Percentiles rank a stretch among this genome's conserved stretches.
These are phyloP conservation scores for Caenorhabditis panamensis DNA, from an alignment of 2,888 invertebrate genomes.

Conservation along the genomic window DNA sequence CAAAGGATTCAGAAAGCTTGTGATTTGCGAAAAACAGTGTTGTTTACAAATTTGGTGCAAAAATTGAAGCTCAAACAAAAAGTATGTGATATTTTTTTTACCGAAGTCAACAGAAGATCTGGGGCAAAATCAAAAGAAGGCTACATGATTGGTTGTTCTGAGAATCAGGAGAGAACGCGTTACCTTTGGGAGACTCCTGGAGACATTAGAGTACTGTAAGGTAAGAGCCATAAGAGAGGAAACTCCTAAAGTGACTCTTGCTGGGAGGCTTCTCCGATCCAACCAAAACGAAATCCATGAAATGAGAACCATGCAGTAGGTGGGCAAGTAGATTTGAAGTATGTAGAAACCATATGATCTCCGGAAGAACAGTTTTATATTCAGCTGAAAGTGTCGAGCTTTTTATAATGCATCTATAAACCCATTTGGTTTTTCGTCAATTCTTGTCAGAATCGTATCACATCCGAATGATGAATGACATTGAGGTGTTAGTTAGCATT, in stretches of 20 bases:
- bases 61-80: not conserved
- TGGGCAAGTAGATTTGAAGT: conserved; percentile 81
- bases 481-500: conserved; percentile 24
- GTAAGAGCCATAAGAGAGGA: conserved; percentile 81
- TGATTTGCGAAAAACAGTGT: not conserved
- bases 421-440: conserved; percentile 4
- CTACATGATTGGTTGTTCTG: not conserved
- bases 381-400: conserved; percentile 70
- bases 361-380: conserved; percentile 79
- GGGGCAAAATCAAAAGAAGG: conserved; percentile 24
- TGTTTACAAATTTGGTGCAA: not conserved
- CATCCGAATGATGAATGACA: conserved; percentile 26
- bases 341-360: conserved; percentile 80
- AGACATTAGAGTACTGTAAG: conserved; percentile 80
- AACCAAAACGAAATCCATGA: conserved; percentile 81
- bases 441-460: conserved; percentile 15
- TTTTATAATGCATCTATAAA: too few species aligned
- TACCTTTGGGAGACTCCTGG: conserved; percentile 79
- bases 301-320: conserved; percentile 81
- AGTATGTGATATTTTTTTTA: too few species aligned
- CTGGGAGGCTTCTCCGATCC: conserved; percentile 75
- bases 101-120: conserved; percentile 50
- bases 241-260: conserved; percentile 78
- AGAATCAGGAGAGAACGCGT: too few species aligned
- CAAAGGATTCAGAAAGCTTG: conserved; percentile 2